Evolutionary conservation across 2,113 vertebrate species (phyloP).

Genomic region (Myrmecophaga tridactyla): DNA sequence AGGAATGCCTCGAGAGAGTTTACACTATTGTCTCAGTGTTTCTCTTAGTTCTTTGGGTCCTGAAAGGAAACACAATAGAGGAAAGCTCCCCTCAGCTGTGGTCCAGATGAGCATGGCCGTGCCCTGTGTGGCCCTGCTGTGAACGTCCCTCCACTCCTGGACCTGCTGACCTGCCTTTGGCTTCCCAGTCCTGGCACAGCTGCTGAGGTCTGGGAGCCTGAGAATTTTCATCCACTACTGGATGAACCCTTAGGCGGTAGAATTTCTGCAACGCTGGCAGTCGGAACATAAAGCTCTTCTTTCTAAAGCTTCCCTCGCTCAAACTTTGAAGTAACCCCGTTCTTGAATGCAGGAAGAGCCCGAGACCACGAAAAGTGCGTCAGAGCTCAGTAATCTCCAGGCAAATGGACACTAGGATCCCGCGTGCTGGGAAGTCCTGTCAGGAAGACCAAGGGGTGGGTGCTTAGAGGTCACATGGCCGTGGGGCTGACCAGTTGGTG

Average conservation of each 20-base stretch:
- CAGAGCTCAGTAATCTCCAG: background rate
- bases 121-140: background rate
- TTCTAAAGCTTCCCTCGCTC: background rate
- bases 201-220: background rate
- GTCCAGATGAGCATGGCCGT: background rate
- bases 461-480: background rate
- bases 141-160: background rate
- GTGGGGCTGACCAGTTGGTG: background rate
- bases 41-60: background rate
- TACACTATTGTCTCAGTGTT: background rate
- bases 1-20: background rate
- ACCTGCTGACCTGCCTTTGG: background rate
- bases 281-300: background rate
- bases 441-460: too few relatives aligned
- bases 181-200: background rate
- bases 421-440: too few relatives aligned
- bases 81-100: background rate
- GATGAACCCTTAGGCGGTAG: background rate
- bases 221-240: background rate
- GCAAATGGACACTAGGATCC: background rate
- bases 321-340: background rate
- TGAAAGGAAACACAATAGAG: background rate
- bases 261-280: background rate
- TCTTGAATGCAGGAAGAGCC: background rate
- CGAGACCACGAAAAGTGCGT: fast-evolving